Percentiles rank a stretch among this genome's conserved stretches.
Evolutionary conservation across 2,888 invertebrate genomes (phyloP).

Genomic region (Keiferia lycopersicella): DNA sequence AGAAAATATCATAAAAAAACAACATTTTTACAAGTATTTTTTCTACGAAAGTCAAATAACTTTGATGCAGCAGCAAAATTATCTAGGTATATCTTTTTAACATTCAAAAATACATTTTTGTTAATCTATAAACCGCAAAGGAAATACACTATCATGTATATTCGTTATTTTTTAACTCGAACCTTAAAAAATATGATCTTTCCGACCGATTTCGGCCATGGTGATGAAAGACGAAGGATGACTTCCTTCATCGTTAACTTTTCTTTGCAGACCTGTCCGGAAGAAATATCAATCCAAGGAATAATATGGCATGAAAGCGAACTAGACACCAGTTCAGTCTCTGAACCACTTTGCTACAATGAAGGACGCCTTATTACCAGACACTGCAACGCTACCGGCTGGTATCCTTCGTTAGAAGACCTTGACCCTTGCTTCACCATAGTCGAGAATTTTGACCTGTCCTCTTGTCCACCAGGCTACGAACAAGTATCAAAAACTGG

Average conservation of each 20-base stretch:
- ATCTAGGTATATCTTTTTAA: too few relatives aligned
- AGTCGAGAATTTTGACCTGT: conserved; percentile 49
- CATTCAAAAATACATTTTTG: too few relatives aligned
- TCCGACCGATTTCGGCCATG: too few relatives aligned
- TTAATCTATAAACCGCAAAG: too few relatives aligned
- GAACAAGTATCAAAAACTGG: conserved; percentile 52
- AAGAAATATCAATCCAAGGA: conserved; percentile 55
- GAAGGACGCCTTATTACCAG: conserved; percentile 53
- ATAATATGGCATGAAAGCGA: conserved; percentile 57
- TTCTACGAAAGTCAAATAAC: too few relatives aligned
- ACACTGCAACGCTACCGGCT: conserved; percentile 56
- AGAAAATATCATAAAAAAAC: too few relatives aligned
- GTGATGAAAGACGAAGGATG: too few relatives aligned
- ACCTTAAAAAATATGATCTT: too few relatives aligned
- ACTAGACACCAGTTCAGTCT: conserved; percentile 50
- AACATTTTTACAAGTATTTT: too few relatives aligned
- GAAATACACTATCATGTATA: too few relatives aligned
- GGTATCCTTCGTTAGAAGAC: conserved; percentile 54
- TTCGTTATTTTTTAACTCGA: too few relatives aligned
- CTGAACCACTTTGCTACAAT: conserved; percentile 60
- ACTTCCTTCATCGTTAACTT: not conserved
- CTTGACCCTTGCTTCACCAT: conserved; percentile 54
- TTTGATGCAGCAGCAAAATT: too few relatives aligned
- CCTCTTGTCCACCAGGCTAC: conserved; percentile 63
- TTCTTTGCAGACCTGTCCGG: conserved; percentile 57